Conservation (phyloP, 2,888 invertebrate genomes). For the Norana najaformis region DNA sequence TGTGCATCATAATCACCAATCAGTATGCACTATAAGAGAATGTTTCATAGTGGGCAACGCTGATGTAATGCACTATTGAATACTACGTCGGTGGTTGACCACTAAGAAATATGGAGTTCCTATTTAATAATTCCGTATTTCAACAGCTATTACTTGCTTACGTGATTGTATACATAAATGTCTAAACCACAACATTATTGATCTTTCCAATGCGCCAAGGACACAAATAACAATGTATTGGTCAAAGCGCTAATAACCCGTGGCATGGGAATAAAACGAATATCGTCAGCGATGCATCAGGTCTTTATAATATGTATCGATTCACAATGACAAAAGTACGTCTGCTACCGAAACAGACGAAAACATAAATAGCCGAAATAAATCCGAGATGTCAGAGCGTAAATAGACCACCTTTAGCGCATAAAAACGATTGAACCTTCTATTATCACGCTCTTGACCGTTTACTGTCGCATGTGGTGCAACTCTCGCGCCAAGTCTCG, state of each 20-base stretch:
- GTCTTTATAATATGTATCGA: neutral
- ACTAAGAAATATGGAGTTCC: neutral
- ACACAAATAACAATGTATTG: neutral
- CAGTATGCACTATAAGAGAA: neutral
- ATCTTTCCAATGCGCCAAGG: neutral
- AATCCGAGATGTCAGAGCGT: neutral
- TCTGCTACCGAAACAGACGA: neutral
- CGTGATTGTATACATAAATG: neutral
- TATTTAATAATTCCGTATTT: neutral
- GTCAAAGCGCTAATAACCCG: conserved; percentile 4
- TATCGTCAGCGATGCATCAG: neutral
- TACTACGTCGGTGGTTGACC: neutral
- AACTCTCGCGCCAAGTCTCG: neutral
- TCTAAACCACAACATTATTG: neutral
- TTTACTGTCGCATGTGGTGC: neutral
- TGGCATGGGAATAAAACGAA: neutral
- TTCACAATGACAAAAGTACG: neutral
- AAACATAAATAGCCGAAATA: neutral
- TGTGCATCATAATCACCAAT: too few relatives aligned
- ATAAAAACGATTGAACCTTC: conserved; percentile 13
- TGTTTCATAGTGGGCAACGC: neutral
- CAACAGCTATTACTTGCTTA: neutral
- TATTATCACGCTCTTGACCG: conserved; percentile 13
- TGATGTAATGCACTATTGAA: neutral
- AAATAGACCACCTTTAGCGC: neutral